Conservation (phyloP, 2,797 vertebrate genomes). For the Lindbergichthys nudifrons region DNA sequence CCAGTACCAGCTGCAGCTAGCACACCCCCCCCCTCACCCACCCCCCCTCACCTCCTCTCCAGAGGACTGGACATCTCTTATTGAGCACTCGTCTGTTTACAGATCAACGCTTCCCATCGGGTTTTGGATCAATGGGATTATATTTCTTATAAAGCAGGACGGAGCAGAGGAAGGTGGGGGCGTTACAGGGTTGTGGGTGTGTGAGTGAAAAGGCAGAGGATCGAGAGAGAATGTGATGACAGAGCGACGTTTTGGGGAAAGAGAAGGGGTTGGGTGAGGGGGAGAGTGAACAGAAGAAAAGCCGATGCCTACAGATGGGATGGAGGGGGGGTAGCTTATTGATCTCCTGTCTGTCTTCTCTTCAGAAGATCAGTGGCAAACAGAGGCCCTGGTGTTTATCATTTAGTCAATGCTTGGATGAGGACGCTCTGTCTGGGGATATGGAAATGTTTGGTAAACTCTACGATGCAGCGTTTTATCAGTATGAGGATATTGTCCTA, state of each 20-base stretch:
- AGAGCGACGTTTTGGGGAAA: slow-evolving; percentile 55
- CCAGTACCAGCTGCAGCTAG: slow-evolving; percentile 43
- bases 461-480: slow-evolving; percentile 46
- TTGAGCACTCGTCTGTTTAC: slow-evolving; percentile 83
- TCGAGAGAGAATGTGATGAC: slow-evolving; percentile 51
- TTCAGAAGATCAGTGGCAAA: slow-evolving; percentile 76
- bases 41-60: slow-evolving; percentile 55
- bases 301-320: slow-evolving; percentile 68
- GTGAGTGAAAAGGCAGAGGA: slow-evolving; percentile 47
- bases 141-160: slow-evolving; percentile 79
- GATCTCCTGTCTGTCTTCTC: slow-evolving; percentile 74
- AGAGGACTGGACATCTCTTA: slow-evolving; percentile 67
- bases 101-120: slow-evolving; percentile 79
- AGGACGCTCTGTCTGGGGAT: slow-evolving; percentile 62
- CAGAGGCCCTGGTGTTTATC: slow-evolving; percentile 73
- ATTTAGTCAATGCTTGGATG: slow-evolving; percentile 68
- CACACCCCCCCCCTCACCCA: slow-evolving; percentile 15
- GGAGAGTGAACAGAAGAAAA: slow-evolving; percentile 58
- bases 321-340: slow-evolving; percentile 65
- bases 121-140: slow-evolving; percentile 85
- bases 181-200: slow-evolving; percentile 35
- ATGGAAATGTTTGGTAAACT: slow-evolving; percentile 67
- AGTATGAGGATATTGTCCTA: slow-evolving; percentile 37
- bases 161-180: slow-evolving; percentile 40
- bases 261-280: slow-evolving; percentile 14